These are phyloP conservation scores for Onthophagus taurus DNA, from an alignment of 1,140 invertebrate species.

Conservation along the genomic window DNA sequence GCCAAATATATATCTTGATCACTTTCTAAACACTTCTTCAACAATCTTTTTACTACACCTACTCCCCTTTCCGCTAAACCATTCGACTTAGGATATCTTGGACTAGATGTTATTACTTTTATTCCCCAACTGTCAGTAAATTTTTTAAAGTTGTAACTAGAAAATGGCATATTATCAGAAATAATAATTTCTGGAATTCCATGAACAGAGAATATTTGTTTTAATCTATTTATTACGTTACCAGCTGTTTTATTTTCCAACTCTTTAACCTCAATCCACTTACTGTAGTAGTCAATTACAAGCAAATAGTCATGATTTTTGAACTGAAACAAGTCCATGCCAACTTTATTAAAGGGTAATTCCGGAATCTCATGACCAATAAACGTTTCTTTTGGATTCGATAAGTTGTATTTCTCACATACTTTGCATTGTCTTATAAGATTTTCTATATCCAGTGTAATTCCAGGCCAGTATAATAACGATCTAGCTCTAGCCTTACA, in stretches of 20 bases:
- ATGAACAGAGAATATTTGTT: constrained; percentile 21
- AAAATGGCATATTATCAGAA: constrained; percentile 22
- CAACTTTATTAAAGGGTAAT: constrained; percentile 25
- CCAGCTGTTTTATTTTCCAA: constrained; percentile 17
- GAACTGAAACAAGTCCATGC: constrained; percentile 27
- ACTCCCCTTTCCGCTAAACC: constrained; percentile 16
- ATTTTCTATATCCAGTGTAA: constrained; percentile 21
- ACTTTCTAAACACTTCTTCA: constrained; percentile 24
- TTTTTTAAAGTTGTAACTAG: constrained; percentile 17
- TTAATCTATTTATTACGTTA: constrained; percentile 17
- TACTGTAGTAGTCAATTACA: constrained; percentile 26
- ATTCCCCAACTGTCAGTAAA: constrained; percentile 21
- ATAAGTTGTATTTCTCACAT: constrained; percentile 14
- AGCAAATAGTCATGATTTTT: constrained; percentile 23
- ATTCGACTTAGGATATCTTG: constrained; percentile 19
- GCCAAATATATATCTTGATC: constrained; percentile 18
- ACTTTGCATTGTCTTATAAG: constrained; percentile 22
- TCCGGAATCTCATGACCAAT: constrained; percentile 16
- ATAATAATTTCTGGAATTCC: constrained; percentile 22
- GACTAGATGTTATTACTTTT: constrained; percentile 21
- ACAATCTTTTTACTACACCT: constrained; percentile 20
- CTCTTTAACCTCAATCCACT: constrained; percentile 21
- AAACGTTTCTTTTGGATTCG: constrained; percentile 22
- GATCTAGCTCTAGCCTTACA: constrained; percentile 17
- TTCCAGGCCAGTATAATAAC: constrained; percentile 23